phyloP scores from a whole-genome alignment of 2,113 vertebrate genomes.

The Seriola dumerili region DNA sequence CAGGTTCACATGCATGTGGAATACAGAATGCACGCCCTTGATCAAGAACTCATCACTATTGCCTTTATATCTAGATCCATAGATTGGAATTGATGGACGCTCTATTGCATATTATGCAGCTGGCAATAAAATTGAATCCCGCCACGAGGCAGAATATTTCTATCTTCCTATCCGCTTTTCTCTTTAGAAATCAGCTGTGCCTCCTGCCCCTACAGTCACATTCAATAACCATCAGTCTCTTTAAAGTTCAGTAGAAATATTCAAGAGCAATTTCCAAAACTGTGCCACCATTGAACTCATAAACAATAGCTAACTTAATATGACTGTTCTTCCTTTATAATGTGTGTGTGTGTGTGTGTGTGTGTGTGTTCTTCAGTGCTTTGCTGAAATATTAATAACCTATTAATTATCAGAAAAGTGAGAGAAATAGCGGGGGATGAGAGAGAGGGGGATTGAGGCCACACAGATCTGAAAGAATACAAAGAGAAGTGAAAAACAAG shows the following conservation, averaged over 20 bases:
- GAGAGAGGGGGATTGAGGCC: slow-evolving; percentile 64
- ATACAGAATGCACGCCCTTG: slow-evolving; percentile 52
- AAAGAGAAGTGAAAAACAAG: slow-evolving; percentile 59
- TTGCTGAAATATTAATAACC: slow-evolving; percentile 64
- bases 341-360: neutral
- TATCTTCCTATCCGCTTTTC: slow-evolving; percentile 19
- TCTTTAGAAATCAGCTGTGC: slow-evolving; percentile 31
- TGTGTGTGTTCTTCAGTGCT: slow-evolving; percentile 22
- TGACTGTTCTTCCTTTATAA: slow-evolving; percentile 9
- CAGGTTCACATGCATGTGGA: slow-evolving; percentile 32
- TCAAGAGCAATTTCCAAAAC: slow-evolving; percentile 33
- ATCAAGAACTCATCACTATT: slow-evolving; percentile 37
- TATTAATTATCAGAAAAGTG: slow-evolving; percentile 68
- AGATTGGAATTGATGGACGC: slow-evolving; percentile 44
- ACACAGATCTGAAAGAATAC: slow-evolving; percentile 62
- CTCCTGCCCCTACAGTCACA: slow-evolving; percentile 9
- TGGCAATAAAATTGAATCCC: slow-evolving; percentile 35
- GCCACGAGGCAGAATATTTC: slow-evolving; percentile 18
- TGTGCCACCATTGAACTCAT: neutral
- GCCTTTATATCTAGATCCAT: slow-evolving; percentile 27
- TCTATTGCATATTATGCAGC: slow-evolving; percentile 29
- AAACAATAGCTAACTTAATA: slow-evolving; percentile 36
- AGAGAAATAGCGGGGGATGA: slow-evolving; percentile 12
- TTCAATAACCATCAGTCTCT: slow-evolving; percentile 24
- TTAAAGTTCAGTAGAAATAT: slow-evolving; percentile 20